Evolutionary conservation across 2,888 invertebrate genomes (phyloP), one percentile per base, ranked within the genome.

Genomic region (Tigriopus californicus): DNA sequence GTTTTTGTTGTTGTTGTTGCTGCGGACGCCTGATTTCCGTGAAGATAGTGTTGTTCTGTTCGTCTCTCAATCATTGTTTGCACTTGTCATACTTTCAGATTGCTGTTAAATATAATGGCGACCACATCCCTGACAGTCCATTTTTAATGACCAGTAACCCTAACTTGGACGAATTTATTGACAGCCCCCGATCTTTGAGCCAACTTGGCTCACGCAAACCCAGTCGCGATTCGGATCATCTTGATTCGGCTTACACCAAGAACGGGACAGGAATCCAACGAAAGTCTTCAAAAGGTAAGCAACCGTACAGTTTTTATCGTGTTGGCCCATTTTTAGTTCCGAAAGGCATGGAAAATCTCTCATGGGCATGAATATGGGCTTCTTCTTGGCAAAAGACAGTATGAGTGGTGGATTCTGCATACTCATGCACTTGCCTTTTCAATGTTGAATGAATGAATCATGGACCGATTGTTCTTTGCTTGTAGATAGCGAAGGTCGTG

Each of bases 101-200:
- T 18, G 40, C 15, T n/a, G 41, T 59, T 12, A 25, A 15, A 22
- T 59, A 59, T 41, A 52, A 25, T 11, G 59, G 59, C 13, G 59
- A 42, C 11, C 41, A 51, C 12, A 52, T 59, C 15, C 59, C 51
- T 4, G 49, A 41, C 15, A 24, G 40, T 52, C 59, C 59, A 8
- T 59, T 59, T 42, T 15, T 52, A 13, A 49, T 59, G 42, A 59
- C 51, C 5, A 33, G 59, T 22, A 59, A 49, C 42, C 59, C 59
- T 8, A 49, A 44, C 40, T 8, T 58, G n/a, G 58, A 58, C 1
- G 58, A 58, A 6, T 18, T 56, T n/a, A 46, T 56, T 22, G 33
- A 25, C 15, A 22, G 20, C 22, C 20, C 49, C 11, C 15, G 15
- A 18, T 20, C 20, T 49, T 18, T 20, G 15, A 22, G 49, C 22